Conservation (phyloP, 2,797 vertebrate genomes). For the Calcarius lapponicus region DNA sequence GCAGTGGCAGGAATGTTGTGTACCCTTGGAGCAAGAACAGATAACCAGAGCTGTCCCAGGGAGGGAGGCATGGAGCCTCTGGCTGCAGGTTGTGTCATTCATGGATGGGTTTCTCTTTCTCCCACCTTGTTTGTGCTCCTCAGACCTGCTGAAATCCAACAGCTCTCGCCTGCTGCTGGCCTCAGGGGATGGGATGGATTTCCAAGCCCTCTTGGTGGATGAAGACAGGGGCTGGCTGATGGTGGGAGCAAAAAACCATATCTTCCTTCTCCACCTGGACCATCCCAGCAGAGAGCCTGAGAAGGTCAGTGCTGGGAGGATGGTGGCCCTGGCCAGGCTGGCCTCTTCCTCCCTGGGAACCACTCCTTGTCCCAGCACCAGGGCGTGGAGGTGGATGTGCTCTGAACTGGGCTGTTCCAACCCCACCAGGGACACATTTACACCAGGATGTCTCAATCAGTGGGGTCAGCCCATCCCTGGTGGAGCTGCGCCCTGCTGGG, state of each 20-base stretch:
- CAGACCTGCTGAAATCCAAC: slow-evolving; percentile 81
- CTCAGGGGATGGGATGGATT: slow-evolving; percentile 69
- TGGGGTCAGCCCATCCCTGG: slow-evolving; percentile 5
- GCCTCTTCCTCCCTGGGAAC: not conserved
- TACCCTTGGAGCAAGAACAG: not conserved
- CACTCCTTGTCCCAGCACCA: not conserved
- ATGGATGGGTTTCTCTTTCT: not conserved
- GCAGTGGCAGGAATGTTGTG: not conserved
- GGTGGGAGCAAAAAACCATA: slow-evolving; percentile 83
- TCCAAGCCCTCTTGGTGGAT: slow-evolving; percentile 82
- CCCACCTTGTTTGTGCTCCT: not conserved
- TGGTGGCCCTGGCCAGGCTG: not conserved
- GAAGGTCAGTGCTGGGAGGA: slow-evolving; percentile 64
- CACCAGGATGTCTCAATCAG: slow-evolving; percentile 6
- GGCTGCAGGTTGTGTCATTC: not conserved
- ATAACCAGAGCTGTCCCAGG: not conserved
- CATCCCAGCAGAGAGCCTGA: slow-evolving; percentile 70
- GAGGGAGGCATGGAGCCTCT: fast-evolving
- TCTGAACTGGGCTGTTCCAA: not conserved
- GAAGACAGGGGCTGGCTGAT: slow-evolving; percentile 85
- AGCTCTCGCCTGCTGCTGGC: slow-evolving; percentile 75
- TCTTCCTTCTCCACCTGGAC: slow-evolving; percentile 83
- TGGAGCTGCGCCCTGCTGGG: not conserved
- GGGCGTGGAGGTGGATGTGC: not conserved
- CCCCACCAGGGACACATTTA: not conserved